Evolutionary conservation across 1,140 invertebrate species (phyloP), one percentile per base, ranked within the genome.

Genomic region (Tachypleus tridentatus): DNA sequence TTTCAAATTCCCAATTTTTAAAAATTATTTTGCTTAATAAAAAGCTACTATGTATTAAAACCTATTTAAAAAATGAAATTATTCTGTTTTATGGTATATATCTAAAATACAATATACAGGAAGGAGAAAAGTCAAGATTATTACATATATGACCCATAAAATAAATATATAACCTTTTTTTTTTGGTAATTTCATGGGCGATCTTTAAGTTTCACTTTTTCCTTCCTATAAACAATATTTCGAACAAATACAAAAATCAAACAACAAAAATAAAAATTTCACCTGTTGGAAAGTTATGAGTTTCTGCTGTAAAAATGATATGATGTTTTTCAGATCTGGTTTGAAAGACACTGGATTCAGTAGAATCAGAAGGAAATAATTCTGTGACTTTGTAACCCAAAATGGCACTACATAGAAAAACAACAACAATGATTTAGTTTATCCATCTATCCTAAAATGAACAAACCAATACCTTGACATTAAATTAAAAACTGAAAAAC

Each of bases 291-390:
- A 98, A 98, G 75, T 99, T 98, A 76, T 99, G 96, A 0, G 96
- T 99, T 80, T 99, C 96, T 0, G 96, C 96, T 5, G 96, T 98
- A 71, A 98, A 98, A 73, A 97, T 94, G n/a, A 98, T 84, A 78
- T 99, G 91, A 5, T 87, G 86, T n/a, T 84, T 80, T 0, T 80
- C 76, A 6, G 78, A 70, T 52, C 82, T 73, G 56, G 82, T 67
- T 7, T 77, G 68, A 58, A 97, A 83, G 68, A 80, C 73, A 65
- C 89, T 87, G 0, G 89, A 82, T 51, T 75, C 77, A 51, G 75
- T 61, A 7, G 76, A 68, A 64, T 84, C 76, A 53, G 71, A 74
- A 1, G 93, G 88, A 61, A 80, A 76, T 51, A 93, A 72, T 66
- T 82, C 79, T 49, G 80, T 77, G 10, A 91, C 82, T 62, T 82